phyloP scores from a whole-genome alignment of 2,888 invertebrate species.

The Octodonta nipae region DNA sequence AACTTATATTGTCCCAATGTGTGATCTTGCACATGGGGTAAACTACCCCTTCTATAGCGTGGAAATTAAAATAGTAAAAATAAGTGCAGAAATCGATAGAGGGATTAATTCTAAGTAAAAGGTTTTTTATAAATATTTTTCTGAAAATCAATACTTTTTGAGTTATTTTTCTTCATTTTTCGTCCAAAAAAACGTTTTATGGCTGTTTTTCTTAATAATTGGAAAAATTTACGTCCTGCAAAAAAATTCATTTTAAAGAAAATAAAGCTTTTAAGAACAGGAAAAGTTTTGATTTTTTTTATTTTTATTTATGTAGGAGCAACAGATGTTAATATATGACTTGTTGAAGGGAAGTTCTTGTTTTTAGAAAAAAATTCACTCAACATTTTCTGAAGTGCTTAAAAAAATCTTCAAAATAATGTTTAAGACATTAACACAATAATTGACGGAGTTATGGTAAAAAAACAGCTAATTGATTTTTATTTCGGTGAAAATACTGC shows the following conservation, averaged over 20 bases:
- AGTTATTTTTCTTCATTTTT: no score
- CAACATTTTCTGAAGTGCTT: not conserved
- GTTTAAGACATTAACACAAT: not conserved
- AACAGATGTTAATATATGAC: not conserved
- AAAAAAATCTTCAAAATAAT: not conserved
- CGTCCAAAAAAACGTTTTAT: not conserved
- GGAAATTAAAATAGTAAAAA: slow-evolving; percentile 1
- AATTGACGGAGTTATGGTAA: not conserved
- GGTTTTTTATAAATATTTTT: not conserved
- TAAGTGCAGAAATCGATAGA: not conserved
- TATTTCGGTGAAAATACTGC: not conserved
- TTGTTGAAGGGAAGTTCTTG: slow-evolving; percentile 1
- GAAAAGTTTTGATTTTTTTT: no score
- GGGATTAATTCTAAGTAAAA: slow-evolving; percentile 1
- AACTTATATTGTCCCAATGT: not conserved
- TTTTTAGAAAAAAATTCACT: not conserved
- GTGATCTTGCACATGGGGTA: not conserved
- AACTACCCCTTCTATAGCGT: no score
- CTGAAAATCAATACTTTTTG: not conserved
- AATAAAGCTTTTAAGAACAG: not conserved
- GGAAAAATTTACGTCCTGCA: not conserved
- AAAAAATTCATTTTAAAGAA: not conserved
- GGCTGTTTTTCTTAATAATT: not conserved
- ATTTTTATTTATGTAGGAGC: not conserved
- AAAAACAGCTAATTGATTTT: not conserved